Conservation (phyloP, 2,797 vertebrate species). For the Crenuchus spilurus region DNA sequence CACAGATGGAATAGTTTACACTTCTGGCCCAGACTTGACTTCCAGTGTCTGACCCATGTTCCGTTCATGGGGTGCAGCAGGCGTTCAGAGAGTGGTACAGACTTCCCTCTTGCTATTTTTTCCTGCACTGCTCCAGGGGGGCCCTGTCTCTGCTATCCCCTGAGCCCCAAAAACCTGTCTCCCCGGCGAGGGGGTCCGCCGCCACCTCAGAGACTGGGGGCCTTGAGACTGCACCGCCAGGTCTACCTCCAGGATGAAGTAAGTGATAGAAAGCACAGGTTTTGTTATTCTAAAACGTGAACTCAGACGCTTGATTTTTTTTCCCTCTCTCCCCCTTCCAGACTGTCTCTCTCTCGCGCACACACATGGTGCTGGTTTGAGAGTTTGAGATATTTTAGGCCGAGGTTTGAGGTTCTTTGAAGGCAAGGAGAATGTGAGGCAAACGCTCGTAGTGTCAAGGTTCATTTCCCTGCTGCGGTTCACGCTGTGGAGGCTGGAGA, state of each 20-base stretch:
- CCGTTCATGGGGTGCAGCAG: conserved; percentile 66
- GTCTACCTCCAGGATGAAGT: conserved; percentile 65
- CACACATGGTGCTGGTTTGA: conserved; percentile 74
- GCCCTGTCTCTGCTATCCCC: conserved; percentile 45
- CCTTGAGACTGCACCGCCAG: conserved; percentile 33
- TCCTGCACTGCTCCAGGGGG: conserved; percentile 59
- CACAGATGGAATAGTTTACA: conserved; percentile 84
- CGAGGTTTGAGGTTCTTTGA: conserved; percentile 66
- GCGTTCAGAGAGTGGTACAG: conserved; percentile 68
- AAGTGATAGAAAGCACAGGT: conserved; percentile 77
- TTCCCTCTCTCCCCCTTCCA: not conserved
- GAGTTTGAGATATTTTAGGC: conserved; percentile 58
- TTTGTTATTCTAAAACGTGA: conserved; percentile 76
- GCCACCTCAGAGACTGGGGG: conserved; percentile 11
- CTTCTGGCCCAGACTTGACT: conserved; percentile 87
- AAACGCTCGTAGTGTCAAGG: conserved; percentile 70
- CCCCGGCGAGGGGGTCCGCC: conserved; percentile 50
- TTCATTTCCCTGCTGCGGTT: conserved; percentile 72
- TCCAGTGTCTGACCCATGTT: conserved; percentile 84
- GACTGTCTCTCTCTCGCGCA: conserved; percentile 66
- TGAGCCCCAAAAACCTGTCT: conserved; percentile 32
- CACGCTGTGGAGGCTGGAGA: not conserved
- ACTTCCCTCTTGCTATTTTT: conserved; percentile 66
- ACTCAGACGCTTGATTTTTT: not conserved
- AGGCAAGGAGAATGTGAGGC: conserved; percentile 73